Conservation (phyloP, 1,140 invertebrate species). For the Pomacea maculata region DNA sequence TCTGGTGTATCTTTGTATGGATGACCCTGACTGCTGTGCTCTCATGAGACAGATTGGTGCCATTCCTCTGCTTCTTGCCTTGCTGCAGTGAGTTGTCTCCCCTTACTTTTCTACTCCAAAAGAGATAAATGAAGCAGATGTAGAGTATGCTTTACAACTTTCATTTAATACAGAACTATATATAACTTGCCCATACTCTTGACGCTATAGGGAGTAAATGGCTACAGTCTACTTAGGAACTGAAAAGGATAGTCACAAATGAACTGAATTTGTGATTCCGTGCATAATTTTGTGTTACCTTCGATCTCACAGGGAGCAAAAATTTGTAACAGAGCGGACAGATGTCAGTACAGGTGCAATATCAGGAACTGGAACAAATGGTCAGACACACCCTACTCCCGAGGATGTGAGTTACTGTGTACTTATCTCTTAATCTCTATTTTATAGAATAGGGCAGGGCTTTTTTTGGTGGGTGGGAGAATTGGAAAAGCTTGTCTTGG, state of each 20-base stretch:
- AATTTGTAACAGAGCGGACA: slow-evolving; percentile 55
- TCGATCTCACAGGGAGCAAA: slow-evolving; percentile 46
- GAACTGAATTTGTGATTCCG: not conserved
- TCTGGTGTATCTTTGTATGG: slow-evolving; percentile 62
- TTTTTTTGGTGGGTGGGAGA: too few relatives aligned
- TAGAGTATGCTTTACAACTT: not conserved
- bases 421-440: too few relatives aligned
- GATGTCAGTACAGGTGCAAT: slow-evolving; percentile 46
- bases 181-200: not conserved
- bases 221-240: too few relatives aligned
- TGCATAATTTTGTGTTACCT: not conserved
- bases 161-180: not conserved
- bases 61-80: slow-evolving; percentile 63
- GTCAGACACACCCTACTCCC: slow-evolving; percentile 37
- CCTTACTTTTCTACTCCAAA: not conserved
- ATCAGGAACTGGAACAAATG: slow-evolving; percentile 47
- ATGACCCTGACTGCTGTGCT: slow-evolving; percentile 62
- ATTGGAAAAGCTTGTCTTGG: too few relatives aligned
- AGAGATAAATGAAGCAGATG: not conserved
- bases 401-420: slow-evolving; percentile 39
- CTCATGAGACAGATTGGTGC: slow-evolving; percentile 64
- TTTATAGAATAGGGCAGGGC: too few relatives aligned
- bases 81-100: slow-evolving; percentile 58
- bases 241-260: not conserved
- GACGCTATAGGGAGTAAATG: too few relatives aligned